Evolutionary conservation across 2,888 invertebrate genomes (phyloP).

Genomic region (Lochmaea crataegi): DNA sequence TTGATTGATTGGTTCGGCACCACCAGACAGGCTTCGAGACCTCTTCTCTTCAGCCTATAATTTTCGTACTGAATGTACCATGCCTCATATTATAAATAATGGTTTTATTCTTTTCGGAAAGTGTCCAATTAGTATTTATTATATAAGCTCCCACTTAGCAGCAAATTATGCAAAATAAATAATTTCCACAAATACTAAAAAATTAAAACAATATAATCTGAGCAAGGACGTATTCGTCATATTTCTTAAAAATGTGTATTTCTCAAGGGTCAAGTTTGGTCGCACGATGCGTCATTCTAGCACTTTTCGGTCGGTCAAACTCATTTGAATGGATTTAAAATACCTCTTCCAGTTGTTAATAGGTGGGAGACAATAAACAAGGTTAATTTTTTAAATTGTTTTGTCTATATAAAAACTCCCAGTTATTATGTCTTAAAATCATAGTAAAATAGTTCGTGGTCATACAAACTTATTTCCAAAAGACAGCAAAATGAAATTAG

Average conservation of each 20-base stretch:
- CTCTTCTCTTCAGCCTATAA: too few relatives aligned
- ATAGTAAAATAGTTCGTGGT: conserved; percentile 1
- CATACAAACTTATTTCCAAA: conserved; percentile 2
- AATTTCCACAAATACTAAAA: not conserved
- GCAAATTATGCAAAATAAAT: conserved; percentile 2
- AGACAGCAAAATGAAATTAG: conserved; percentile 24
- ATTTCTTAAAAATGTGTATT: conserved; percentile 15
- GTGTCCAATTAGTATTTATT: not conserved
- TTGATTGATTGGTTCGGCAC: too few relatives aligned
- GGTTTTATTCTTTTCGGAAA: too few relatives aligned
- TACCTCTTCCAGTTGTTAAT: conserved; percentile 9
- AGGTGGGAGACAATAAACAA: conserved; percentile 31
- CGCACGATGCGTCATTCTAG: conserved; percentile 21
- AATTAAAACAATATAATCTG: conserved; percentile 4
- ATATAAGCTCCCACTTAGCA: not conserved
- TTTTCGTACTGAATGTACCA: too few relatives aligned
- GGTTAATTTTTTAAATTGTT: conserved; percentile 20
- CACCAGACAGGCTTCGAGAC: too few relatives aligned
- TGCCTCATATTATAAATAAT: too few relatives aligned
- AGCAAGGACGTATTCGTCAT: conserved; percentile 13
- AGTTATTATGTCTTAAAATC: conserved; percentile 4
- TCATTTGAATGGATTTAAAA: conserved; percentile 28
- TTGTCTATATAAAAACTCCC: conserved; percentile 26
- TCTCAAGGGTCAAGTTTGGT: conserved; percentile 29
- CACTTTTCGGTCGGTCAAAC: conserved; percentile 27